Evolutionary conservation across 1,140 invertebrate species (phyloP), one percentile per base, ranked within the genome.

Genomic region (Hestina assimilis): DNA sequence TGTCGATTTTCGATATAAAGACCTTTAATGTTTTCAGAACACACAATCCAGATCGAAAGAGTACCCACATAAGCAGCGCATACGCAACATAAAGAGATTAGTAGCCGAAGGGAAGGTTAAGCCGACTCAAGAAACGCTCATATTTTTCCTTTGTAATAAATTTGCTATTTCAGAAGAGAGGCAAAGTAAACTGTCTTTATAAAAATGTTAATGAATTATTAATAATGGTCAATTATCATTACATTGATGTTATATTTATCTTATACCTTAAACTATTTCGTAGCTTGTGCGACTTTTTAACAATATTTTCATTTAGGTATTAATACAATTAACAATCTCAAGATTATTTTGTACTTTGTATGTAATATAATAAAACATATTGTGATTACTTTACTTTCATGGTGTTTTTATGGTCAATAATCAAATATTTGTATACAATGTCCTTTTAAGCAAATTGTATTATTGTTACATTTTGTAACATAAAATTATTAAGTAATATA

Each of bases 101-200:
- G 87, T 89, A 54, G 72, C 77, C 4, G 72, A 79, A 38, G 86
- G 87, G 35, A 89, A 89, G 59, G 72, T 88, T 9, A 82, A 87
- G 35, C 79, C 87, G 3, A 83, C 79, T 6, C 67, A 81, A 1
- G 89, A 89, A 63, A 87, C 82, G 31, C 72, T 89, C 5, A 89
- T 89, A 68, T 89, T 89, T 63, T 89, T 89, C 70, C 78, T 89
- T 40, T 89, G 87, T 55, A 89, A 89, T 59, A 89, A 89, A 71
- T 89, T 89, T 63, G 84, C 87, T 14, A 75, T 88, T 45, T 84
- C 85, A 4, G 82, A 88, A 23, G 83, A 88, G 15, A 68, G 76
- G 33, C 69, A 81, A 51, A 64, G 72, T 11, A 81, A 81, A 63
- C 42, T 75, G 41, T 8, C 20, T 11, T 23, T 33, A 54, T 45